A percentile compares a stretch with the other conserved stretches of the same genome.
Conservation (phyloP, 2,888 invertebrate genomes). For the Lapara coniferarum region DNA sequence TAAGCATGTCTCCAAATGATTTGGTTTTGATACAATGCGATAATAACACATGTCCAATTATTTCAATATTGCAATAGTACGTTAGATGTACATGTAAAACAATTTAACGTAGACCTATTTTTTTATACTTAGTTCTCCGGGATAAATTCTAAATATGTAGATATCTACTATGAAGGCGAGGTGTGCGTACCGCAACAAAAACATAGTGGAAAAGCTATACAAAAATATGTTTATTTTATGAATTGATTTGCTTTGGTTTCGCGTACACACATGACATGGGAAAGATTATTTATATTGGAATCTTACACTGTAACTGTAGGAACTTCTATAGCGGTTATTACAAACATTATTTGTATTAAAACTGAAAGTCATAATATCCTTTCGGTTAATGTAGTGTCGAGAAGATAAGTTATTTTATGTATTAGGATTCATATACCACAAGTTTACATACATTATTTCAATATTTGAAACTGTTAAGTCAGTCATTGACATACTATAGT, state of each 20-base stretch:
- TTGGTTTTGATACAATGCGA: too few relatives aligned
- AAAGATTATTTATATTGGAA: slow-evolving; percentile 8
- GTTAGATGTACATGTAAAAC: too few relatives aligned
- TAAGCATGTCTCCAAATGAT: too few relatives aligned
- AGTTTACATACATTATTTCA: background rate
- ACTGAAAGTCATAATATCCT: background rate
- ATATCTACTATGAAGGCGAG: background rate
- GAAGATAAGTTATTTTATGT: background rate
- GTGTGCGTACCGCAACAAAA: background rate
- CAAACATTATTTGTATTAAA: background rate
- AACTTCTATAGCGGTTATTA: slow-evolving; percentile 22
- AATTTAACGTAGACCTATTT: too few relatives aligned
- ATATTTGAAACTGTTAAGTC: background rate
- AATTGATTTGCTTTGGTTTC: slow-evolving; percentile 9
- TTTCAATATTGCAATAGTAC: too few relatives aligned
- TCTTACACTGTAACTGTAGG: slow-evolving; percentile 21
- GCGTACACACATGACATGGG: background rate
- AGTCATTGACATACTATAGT: background rate
- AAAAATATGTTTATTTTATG: slow-evolving; percentile 8
- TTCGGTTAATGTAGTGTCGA: background rate
- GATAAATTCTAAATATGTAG: too few relatives aligned
- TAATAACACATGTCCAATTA: too few relatives aligned
- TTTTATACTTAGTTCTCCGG: too few relatives aligned
- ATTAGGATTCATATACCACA: background rate
- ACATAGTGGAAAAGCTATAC: background rate